phyloP scores from a whole-genome alignment of 2,888 invertebrate genomes.

The Pinctada fucata region DNA sequence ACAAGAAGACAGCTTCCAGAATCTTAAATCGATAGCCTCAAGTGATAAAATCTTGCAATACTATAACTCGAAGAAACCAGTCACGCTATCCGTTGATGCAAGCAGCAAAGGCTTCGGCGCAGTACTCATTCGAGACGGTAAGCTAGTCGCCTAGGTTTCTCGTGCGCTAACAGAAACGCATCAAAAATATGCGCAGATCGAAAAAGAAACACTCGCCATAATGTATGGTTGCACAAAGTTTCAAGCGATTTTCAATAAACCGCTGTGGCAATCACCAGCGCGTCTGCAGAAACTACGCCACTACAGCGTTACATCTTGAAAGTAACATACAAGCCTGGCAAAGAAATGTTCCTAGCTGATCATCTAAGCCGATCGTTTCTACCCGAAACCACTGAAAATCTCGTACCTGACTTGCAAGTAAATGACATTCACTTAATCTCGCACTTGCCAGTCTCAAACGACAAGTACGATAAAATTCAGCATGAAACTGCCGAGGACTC shows the following conservation, averaged over 20 bases:
- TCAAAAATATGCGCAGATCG: constrained; percentile 38
- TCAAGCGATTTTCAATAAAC: constrained; percentile 35
- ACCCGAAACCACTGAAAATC: constrained; percentile 20
- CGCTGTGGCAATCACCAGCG: constrained; percentile 29
- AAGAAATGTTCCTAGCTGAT: constrained; percentile 33
- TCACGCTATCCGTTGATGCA: constrained; percentile 37
- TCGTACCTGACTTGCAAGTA: constrained; percentile 22
- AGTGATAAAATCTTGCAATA: constrained; percentile 44
- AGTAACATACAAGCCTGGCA: constrained; percentile 37
- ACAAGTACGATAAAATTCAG: constrained; percentile 21
- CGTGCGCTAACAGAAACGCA: constrained; percentile 37
- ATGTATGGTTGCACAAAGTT: constrained; percentile 34
- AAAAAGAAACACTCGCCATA: constrained; percentile 37
- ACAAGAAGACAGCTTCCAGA: constrained; percentile 42
- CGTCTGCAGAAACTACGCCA: constrained; percentile 34
- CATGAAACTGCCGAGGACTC: constrained; percentile 23
- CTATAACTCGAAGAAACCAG: constrained; percentile 33
- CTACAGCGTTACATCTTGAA: constrained; percentile 36
- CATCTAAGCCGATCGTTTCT: constrained; percentile 26
- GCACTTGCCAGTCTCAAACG: constrained; percentile 27
- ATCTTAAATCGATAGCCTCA: constrained; percentile 35
- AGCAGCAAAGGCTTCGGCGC: constrained; percentile 37
- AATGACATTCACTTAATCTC: constrained; percentile 29
- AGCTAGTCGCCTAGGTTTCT: constrained; percentile 38
- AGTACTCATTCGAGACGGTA: constrained; percentile 31